A percentile compares a stretch with the other conserved stretches of the same genome.
phyloP scores from a whole-genome alignment of 2,113 vertebrate species.

The Actenoides lindsayi region DNA sequence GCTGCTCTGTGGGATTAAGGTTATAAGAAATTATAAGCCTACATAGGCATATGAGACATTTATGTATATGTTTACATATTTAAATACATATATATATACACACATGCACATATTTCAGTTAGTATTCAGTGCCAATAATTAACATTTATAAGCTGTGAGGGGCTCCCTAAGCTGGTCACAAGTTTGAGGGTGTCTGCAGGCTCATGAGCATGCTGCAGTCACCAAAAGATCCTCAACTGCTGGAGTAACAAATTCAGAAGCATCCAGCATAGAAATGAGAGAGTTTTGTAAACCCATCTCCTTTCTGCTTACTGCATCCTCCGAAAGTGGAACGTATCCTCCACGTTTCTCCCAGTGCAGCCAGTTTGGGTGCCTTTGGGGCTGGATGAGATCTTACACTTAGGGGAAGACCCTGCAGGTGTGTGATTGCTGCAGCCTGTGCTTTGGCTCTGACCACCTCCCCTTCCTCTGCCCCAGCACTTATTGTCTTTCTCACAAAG shows the following conservation, averaged over 20 bases:
- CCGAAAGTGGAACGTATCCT: neutral
- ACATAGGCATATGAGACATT: neutral
- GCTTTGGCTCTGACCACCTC: neutral
- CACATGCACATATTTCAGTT: neutral
- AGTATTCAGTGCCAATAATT: neutral
- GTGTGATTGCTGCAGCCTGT: neutral
- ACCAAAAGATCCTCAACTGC: neutral
- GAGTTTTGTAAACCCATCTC: neutral
- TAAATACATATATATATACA: neutral
- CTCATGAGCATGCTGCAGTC: neutral
- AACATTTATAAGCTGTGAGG: neutral
- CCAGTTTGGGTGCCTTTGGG: neutral
- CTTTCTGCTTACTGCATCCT: neutral
- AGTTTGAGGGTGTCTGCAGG: neutral
- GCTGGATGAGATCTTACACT: neutral
- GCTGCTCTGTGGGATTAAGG: neutral
- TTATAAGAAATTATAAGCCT: neutral
- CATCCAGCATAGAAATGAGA: neutral
- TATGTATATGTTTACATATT: neutral
- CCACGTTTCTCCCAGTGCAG: neutral
- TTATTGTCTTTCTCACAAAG: accelerated
- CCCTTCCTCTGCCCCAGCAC: no score
- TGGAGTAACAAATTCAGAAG: neutral
- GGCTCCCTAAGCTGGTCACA: neutral
- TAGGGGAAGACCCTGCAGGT: neutral